These are phyloP conservation scores for Agonopterix alstromeriana DNA, from an alignment of 2,888 invertebrate genomes.

Conservation along the genomic window DNA sequence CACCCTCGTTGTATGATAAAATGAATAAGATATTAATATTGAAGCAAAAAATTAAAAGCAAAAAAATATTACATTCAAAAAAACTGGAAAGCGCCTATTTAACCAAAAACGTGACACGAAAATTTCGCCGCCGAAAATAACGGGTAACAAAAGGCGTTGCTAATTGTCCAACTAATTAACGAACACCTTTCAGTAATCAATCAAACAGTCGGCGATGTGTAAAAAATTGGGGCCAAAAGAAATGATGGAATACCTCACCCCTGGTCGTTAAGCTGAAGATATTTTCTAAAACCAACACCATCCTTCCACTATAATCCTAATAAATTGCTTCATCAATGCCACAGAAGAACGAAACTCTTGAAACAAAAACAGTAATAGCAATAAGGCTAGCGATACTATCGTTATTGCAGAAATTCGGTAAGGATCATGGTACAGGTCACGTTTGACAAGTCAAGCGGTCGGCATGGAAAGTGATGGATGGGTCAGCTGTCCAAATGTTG, in stretches of 20 bases:
- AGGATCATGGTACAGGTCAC: slow-evolving; percentile 10
- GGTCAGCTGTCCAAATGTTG: slow-evolving; percentile 19
- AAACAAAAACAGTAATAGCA: not conserved
- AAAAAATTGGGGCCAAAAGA: slow-evolving; percentile 29
- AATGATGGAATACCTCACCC: slow-evolving; percentile 23
- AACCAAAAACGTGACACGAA: no score
- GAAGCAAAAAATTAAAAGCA: no score
- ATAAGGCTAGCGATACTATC: not conserved
- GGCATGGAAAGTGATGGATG: slow-evolving; percentile 33
- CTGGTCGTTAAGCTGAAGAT: slow-evolving; percentile 23
- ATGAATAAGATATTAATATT: no score
- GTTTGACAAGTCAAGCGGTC: slow-evolving; percentile 33
- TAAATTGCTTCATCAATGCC: not conserved
- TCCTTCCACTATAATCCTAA: not conserved
- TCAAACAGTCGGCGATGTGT: slow-evolving; percentile 37
- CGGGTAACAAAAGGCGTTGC: slow-evolving; percentile 24
- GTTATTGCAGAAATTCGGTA: slow-evolving; percentile 3
- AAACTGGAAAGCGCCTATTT: no score
- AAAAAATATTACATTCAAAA: no score
- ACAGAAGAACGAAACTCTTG: not conserved
- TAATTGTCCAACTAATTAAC: slow-evolving; percentile 52
- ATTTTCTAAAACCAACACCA: slow-evolving; percentile 1
- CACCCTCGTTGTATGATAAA: no score
- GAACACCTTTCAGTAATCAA: slow-evolving; percentile 47
- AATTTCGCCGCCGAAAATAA: slow-evolving; percentile 6